Percentiles rank a stretch among this genome's conserved stretches.
phyloP scores from a whole-genome alignment of 2,888 invertebrate species.

The Ernsta delagoae region DNA sequence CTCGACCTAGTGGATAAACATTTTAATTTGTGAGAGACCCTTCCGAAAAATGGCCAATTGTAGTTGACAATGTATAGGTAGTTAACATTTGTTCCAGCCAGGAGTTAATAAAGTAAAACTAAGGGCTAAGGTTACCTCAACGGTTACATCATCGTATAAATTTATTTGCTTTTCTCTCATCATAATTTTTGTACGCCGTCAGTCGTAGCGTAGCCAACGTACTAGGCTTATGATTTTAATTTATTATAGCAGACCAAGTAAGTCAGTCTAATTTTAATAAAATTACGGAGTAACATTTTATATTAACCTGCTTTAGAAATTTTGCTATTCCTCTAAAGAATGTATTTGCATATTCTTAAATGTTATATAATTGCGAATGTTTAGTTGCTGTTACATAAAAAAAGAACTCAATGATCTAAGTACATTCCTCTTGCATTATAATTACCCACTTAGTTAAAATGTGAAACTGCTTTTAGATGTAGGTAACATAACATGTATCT shows the following conservation, averaged over 20 bases:
- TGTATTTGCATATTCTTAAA: slow-evolving; percentile 3
- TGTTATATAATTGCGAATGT: slow-evolving; percentile 8
- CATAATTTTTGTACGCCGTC: too few relatives aligned
- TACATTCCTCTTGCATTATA: neutral
- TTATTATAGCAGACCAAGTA: neutral
- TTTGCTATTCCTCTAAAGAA: neutral
- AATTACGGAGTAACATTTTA: neutral
- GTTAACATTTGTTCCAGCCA: too few relatives aligned
- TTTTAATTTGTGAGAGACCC: too few relatives aligned
- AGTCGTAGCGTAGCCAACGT: too few relatives aligned
- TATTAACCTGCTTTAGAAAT: neutral
- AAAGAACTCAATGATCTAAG: neutral
- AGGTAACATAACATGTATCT: neutral
- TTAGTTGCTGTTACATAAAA: slow-evolving; percentile 3
- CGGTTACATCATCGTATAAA: too few relatives aligned
- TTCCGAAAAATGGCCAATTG: too few relatives aligned
- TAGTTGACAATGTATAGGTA: too few relatives aligned
- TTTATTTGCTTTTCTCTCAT: too few relatives aligned
- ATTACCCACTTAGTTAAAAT: neutral
- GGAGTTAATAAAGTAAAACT: too few relatives aligned
- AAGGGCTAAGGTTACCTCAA: too few relatives aligned
- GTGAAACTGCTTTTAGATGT: neutral
- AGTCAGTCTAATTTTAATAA: slow-evolving; percentile 2
- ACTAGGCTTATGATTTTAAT: neutral
- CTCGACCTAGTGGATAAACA: too few relatives aligned